Conservation (phyloP, 2,888 invertebrate genomes). For the Eupithecia vulgata region DNA sequence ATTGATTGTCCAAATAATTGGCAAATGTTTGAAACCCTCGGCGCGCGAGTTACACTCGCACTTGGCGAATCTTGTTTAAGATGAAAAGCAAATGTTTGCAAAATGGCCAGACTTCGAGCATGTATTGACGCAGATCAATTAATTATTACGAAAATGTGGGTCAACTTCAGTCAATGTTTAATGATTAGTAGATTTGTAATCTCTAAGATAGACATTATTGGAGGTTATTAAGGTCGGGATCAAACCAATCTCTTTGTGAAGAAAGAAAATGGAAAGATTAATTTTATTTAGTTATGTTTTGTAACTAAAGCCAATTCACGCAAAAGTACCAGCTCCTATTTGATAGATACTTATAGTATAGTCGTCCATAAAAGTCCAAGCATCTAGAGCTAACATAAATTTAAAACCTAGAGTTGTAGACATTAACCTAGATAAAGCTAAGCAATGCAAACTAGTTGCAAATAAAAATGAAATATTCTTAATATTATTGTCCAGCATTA, state of each 20-base stretch:
- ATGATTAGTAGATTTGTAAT: no score
- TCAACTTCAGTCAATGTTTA: not conserved
- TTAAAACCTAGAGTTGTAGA: constrained; percentile 22
- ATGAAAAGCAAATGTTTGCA: no score
- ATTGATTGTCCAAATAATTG: no score
- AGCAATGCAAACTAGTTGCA: constrained; percentile 39
- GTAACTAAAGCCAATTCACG: not conserved
- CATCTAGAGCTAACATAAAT: constrained; percentile 3
- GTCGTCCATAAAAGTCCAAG: not conserved
- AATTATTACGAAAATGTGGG: no score
- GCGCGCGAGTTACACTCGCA: no score
- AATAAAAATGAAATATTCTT: constrained; percentile 45
- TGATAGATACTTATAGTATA: not conserved
- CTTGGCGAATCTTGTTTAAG: no score
- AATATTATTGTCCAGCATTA: constrained; percentile 34
- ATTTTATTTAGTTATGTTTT: not conserved
- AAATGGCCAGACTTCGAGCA: no score
- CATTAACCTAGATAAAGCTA: constrained; percentile 61
- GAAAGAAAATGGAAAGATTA: not conserved
- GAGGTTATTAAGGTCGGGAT: no score
- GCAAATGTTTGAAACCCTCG: no score
- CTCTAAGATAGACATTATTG: no score
- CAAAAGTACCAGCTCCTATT: not conserved
- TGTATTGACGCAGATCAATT: no score
- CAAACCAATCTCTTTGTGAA: not conserved